Conservation (phyloP, 2,888 invertebrate species). For the Pyrocoelia pectoralis region DNA sequence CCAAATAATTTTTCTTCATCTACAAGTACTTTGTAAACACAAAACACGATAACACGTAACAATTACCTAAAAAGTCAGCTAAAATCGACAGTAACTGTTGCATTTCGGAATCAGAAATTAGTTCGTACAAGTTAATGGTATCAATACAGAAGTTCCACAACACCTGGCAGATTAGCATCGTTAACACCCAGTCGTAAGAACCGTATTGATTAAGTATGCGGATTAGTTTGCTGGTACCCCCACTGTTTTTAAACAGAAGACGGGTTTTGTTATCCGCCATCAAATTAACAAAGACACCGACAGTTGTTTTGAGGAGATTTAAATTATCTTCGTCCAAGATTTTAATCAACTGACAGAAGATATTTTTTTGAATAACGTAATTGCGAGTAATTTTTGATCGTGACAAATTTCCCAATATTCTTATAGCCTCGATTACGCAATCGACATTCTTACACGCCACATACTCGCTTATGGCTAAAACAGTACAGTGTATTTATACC, state of each 20-base stretch:
- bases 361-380: conserved; percentile 73
- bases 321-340: conserved; percentile 68
- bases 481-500: conserved; percentile 8
- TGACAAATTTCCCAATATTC: conserved; percentile 85
- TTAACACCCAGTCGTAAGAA: conserved; percentile 73
- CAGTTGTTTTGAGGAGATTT: conserved; percentile 77
- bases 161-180: conserved; percentile 77
- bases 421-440: conserved; percentile 73
- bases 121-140: conserved; percentile 60
- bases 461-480: conserved; percentile 60
- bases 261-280: conserved; percentile 68
- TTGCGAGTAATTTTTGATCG: conserved; percentile 71
- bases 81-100: conserved; percentile 64
- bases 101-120: conserved; percentile 62
- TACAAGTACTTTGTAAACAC: too few species aligned
- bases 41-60: too few species aligned
- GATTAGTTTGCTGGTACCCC: conserved; percentile 63
- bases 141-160: conserved; percentile 76
- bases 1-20: conserved; percentile 69
- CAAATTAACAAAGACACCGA: conserved; percentile 85
- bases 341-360: conserved; percentile 66
- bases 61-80: conserved; percentile 64
- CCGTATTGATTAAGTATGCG: conserved; percentile 66
- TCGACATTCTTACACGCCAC: conserved; percentile 61
- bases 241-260: conserved; percentile 62